Percentiles rank a stretch among this genome's conserved stretches.
phyloP scores from a whole-genome alignment of 2,888 invertebrate genomes.

The Galeopsomyia nigrocyanea region DNA sequence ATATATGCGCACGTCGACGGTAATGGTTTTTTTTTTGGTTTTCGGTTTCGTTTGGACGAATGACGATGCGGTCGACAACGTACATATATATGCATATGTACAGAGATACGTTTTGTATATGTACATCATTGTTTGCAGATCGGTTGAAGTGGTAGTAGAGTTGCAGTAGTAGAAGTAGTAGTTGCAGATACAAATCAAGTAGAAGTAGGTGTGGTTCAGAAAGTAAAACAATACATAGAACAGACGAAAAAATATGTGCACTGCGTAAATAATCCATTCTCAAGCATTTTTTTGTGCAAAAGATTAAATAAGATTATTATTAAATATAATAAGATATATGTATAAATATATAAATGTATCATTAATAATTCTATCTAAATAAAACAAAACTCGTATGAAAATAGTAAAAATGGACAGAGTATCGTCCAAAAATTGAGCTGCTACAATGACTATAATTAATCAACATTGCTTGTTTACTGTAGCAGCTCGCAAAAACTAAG shows the following conservation, averaged over 20 bases:
- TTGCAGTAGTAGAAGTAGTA: constrained; percentile 53
- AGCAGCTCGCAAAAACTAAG: no score
- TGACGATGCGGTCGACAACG: constrained; percentile 34
- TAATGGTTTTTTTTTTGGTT: constrained; percentile 35
- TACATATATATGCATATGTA: constrained; percentile 37
- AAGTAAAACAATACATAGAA: constrained; percentile 67
- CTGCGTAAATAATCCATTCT: constrained; percentile 67
- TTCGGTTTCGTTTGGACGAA: constrained; percentile 35
- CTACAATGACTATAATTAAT: no score
- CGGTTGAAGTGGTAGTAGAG: constrained; percentile 48
- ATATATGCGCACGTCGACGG: constrained; percentile 42
- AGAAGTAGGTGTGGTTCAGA: constrained; percentile 51
- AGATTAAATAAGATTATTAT: constrained; percentile 40
- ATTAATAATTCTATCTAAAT: constrained; percentile 5
- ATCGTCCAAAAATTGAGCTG: no score
- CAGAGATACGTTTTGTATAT: constrained; percentile 21
- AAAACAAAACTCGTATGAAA: background rate
- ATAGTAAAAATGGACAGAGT: no score
- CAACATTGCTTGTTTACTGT: no score
- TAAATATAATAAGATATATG: constrained; percentile 24
- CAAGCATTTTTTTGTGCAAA: constrained; percentile 60
- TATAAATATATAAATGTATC: background rate
- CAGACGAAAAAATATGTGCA: constrained; percentile 67
- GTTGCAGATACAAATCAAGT: constrained; percentile 55
- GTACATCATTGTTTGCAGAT: constrained; percentile 48